Percentiles rank a stretch among this genome's conserved stretches.
phyloP scores from a whole-genome alignment of 1,140 invertebrate species.

The Cotesia chilonis region DNA sequence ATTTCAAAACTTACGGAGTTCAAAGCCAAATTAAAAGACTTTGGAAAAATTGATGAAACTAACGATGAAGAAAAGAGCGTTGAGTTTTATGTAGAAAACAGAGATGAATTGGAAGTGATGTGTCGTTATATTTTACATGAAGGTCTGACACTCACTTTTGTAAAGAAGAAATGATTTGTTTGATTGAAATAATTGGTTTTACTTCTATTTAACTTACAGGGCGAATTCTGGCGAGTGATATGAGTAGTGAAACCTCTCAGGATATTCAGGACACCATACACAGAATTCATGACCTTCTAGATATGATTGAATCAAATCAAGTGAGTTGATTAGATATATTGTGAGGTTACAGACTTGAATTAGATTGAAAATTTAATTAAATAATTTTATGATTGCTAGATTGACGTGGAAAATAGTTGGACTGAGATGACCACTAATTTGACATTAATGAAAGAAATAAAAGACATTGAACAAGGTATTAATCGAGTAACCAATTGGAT shows the following conservation, averaged over 20 bases:
- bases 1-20: slow-evolving; percentile 69
- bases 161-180: slow-evolving; percentile 26
- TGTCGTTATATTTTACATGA: slow-evolving; percentile 51
- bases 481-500: slow-evolving; percentile 80
- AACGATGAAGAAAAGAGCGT: slow-evolving; percentile 50
- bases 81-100: slow-evolving; percentile 50
- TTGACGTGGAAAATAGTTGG: slow-evolving; percentile 71
- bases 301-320: slow-evolving; percentile 70
- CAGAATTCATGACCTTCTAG: slow-evolving; percentile 68
- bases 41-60: slow-evolving; percentile 46
- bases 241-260: slow-evolving; percentile 65
- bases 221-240: slow-evolving; percentile 46
- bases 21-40: slow-evolving; percentile 59
- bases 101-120: slow-evolving; percentile 46
- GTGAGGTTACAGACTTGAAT: neutral
- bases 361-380: neutral
- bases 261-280: slow-evolving; percentile 71
- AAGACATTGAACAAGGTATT: slow-evolving; percentile 71
- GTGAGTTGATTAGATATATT: slow-evolving; percentile 43
- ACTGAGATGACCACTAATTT: slow-evolving; percentile 69
- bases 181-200: slow-evolving; percentile 21
- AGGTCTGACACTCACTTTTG: slow-evolving; percentile 45
- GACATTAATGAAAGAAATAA: slow-evolving; percentile 70
- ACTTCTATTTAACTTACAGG: slow-evolving; percentile 38
- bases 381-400: slow-evolving; percentile 40